Evolutionary conservation across 1,140 invertebrate species (phyloP), one percentile per base, ranked within the genome.

Genomic region (Leguminivora glycinivorella): DNA sequence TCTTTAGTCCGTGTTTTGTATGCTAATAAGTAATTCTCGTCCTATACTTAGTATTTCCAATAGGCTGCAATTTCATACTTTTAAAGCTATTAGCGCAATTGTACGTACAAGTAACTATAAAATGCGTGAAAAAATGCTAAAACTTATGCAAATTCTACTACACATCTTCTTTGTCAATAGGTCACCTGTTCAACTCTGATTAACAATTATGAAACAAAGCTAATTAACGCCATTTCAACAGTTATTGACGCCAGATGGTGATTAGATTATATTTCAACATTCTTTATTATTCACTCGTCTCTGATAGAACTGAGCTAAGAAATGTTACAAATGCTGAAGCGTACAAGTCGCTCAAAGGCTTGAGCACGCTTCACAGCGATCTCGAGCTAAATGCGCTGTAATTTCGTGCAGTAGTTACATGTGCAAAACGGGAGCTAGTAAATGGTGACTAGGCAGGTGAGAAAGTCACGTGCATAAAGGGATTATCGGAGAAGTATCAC

Each of bases 311-410:
- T 19, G 1, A 52, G 47, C 47, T 22, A 52, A 52, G 47, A 52
- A 52, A 52, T 52, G 47, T 52, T 52, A 52, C 47, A 9, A 52
- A 52, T 52, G 47, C 47, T 52, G 17, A 52, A 22, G n/a, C 47
- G 47, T 52, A n/a, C 47, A 0, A 52, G 47, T 52, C 19, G 47
- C 47, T 52, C 47, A 52, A 52, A 52, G 19, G 19, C 47, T 52
- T 52, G 47, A 52, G 19, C 47, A 52, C 47, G 47, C 47, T 52
- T 52, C 47, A 52, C 19, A 19, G 47, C 17, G 47, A 19, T 22
- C 47, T 52, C 19, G 19, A 52, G 47, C 7, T 52, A 52, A 52
- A 52, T 52, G 47, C 47, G 47, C 47, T 22, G 47, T 19, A 52
- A 52, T 52, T 52, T 22, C 47, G 47, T 52, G 47, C 3, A 22